Evolutionary conservation across 2,113 vertebrate genomes (phyloP).

Genomic region (Grus americana): DNA sequence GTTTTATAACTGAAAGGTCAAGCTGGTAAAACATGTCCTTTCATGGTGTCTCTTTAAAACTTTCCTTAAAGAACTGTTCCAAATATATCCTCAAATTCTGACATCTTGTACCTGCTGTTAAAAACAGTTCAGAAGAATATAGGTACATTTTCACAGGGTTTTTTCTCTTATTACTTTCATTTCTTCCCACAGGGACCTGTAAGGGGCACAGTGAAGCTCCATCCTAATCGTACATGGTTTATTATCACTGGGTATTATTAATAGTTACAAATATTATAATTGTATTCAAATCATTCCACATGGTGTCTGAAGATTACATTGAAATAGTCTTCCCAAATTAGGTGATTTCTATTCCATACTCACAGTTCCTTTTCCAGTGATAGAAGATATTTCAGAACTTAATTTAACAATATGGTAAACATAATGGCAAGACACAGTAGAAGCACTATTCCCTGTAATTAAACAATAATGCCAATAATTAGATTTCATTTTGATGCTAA

Average conservation of each 20-base stretch:
- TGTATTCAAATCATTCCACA: not conserved
- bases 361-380: not conserved
- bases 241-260: not conserved
- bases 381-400: not conserved
- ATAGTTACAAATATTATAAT: not conserved
- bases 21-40: accelerated
- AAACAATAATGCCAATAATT: not conserved
- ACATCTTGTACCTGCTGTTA: not conserved
- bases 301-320: not conserved
- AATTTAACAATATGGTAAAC: conserved; percentile 9
- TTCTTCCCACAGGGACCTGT: not conserved
- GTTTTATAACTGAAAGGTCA: not conserved
- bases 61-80: not conserved
- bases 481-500: not conserved
- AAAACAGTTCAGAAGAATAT: not conserved
- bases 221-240: not conserved
- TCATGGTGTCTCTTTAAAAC: not conserved
- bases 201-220: not conserved
- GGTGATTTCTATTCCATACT: not conserved
- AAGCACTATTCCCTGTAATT: not conserved
- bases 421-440: not conserved
- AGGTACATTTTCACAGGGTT: accelerated
- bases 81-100: not conserved
- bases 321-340: not conserved
- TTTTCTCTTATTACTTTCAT: not conserved